These are phyloP conservation scores for Coenonympha glycerion DNA, from an alignment of 2,888 invertebrate genomes.

Conservation along the genomic window DNA sequence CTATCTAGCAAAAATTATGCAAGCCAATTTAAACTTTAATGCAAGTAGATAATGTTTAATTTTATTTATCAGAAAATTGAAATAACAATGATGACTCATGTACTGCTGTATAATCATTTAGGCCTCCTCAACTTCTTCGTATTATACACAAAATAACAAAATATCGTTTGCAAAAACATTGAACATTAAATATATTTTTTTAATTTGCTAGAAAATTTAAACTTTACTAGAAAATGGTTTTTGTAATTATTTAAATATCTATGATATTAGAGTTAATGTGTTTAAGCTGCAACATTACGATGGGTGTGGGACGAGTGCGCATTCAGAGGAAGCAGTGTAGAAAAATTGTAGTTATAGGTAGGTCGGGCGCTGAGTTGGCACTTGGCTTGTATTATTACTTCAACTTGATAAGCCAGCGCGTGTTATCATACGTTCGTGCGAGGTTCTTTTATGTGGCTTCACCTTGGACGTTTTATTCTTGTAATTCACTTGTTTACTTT, in stretches of 20 bases:
- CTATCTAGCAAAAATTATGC: not conserved
- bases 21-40: constrained; percentile 6
- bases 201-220: not conserved
- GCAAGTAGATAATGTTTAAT: not conserved
- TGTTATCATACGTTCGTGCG: constrained; percentile 56
- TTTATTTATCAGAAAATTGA: not conserved
- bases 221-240: not conserved
- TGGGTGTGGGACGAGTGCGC: constrained; percentile 60
- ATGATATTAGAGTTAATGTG: constrained; percentile 20
- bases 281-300: constrained; percentile 52
- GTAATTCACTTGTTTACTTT: constrained; percentile 11
- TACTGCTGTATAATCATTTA: constrained; percentile 2
- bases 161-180: constrained; percentile 15
- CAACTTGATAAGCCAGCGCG: constrained; percentile 57
- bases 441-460: constrained; percentile 60
- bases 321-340: constrained; percentile 57
- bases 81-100: not conserved
- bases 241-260: constrained; percentile 4
- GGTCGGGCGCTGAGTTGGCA: constrained; percentile 72
- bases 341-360: constrained; percentile 69
- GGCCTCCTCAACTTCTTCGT: constrained; percentile 33
- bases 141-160: constrained; percentile 32
- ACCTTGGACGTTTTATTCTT: constrained; percentile 51
- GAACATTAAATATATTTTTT: constrained; percentile 6
- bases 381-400: constrained; percentile 66